phyloP scores from a whole-genome alignment of 2,797 vertebrate genomes.

The Protonibea diacanthus region DNA sequence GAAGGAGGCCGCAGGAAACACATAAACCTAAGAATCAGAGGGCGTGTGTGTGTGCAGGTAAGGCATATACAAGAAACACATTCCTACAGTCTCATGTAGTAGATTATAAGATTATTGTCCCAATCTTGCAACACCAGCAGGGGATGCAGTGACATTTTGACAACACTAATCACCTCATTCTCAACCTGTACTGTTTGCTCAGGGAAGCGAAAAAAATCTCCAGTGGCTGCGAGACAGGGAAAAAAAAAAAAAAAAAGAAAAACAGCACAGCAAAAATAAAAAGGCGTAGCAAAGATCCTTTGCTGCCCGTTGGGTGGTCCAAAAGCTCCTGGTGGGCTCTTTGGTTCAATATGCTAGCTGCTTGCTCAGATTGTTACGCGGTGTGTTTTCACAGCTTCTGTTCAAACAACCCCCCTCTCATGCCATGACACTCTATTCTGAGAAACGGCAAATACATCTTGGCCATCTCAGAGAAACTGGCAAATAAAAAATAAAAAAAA shows the following conservation, averaged over 20 bases:
- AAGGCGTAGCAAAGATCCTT: constrained; percentile 41
- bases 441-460: constrained; percentile 46
- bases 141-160: constrained; percentile 69
- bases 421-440: constrained; percentile 30
- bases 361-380: constrained; percentile 60
- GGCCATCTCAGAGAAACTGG: constrained; percentile 39
- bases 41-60: constrained; percentile 22
- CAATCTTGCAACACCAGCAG: constrained; percentile 43
- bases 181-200: constrained; percentile 66
- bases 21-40: constrained; percentile 17
- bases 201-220: constrained; percentile 43
- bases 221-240: constrained; percentile 22
- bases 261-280: constrained; percentile 47
- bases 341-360: constrained; percentile 60
- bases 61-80: constrained; percentile 24
- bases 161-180: constrained; percentile 73
- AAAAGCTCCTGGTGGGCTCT: constrained; percentile 57
- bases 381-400: constrained; percentile 70
- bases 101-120: constrained; percentile 65
- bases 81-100: constrained; percentile 27
- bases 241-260: background rate
- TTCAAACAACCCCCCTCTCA: constrained; percentile 53
- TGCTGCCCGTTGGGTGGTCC: constrained; percentile 60
- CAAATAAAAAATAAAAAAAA: constrained; percentile 7
- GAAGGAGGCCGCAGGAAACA: constrained; percentile 35